These are phyloP conservation scores for Drosophila paranaensis DNA, from an alignment of 2,888 invertebrate species.

Conservation along the genomic window DNA sequence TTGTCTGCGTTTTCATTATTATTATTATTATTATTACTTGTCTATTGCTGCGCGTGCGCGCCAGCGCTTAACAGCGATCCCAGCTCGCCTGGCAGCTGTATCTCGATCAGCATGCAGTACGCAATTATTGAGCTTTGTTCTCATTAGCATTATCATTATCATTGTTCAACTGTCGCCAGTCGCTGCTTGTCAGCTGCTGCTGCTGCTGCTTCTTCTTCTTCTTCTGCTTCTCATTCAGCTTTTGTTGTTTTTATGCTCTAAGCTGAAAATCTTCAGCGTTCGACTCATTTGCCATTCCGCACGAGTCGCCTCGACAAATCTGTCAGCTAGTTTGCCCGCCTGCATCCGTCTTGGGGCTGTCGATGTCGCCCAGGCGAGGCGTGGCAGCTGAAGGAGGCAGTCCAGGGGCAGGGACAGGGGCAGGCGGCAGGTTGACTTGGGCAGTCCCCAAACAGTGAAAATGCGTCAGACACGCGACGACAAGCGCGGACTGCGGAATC, in stretches of 20 bases:
- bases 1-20: background rate
- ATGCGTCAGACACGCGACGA: slow-evolving; percentile 65
- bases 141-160: slow-evolving; percentile 70
- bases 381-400: background rate
- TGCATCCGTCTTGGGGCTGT: slow-evolving; percentile 67
- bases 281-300: slow-evolving; percentile 56
- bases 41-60: slow-evolving; percentile 20
- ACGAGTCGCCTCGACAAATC: slow-evolving; percentile 38
- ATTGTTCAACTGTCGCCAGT: slow-evolving; percentile 53
- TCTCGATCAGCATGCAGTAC: slow-evolving; percentile 60
- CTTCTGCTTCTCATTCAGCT: background rate
- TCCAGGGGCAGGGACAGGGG: background rate
- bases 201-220: slow-evolving; percentile 18
- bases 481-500: slow-evolving; percentile 60
- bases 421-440: slow-evolving; percentile 17
- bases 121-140: slow-evolving; percentile 40
- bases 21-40: background rate
- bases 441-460: slow-evolving; percentile 66
- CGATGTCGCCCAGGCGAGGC: slow-evolving; percentile 14
- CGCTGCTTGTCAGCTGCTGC: background rate
- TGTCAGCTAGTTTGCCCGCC: slow-evolving; percentile 53
- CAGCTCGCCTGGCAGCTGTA: slow-evolving; percentile 19
- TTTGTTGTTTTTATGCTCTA: slow-evolving; percentile 48
- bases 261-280: slow-evolving; percentile 27
- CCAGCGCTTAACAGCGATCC: slow-evolving; percentile 12